Percentiles rank a stretch among this genome's conserved stretches.
Conservation (phyloP, 2,888 invertebrate species). For the Leptinotarsa rubiginosa region DNA sequence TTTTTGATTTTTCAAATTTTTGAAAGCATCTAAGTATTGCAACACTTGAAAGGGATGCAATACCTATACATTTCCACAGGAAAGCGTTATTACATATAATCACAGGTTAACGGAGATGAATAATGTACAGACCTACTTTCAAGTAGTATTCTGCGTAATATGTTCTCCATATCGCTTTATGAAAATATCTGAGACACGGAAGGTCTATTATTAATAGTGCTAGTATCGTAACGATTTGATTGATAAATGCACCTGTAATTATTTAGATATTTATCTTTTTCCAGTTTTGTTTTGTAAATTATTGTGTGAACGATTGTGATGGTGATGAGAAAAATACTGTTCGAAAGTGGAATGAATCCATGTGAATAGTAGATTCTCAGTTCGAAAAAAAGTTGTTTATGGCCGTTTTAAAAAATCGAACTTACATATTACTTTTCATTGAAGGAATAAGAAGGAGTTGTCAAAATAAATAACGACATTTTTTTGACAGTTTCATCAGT, state of each 20-base stretch:
- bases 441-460: no score
- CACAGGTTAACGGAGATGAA: constrained; percentile 13
- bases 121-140: constrained; percentile 24
- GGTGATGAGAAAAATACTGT: not conserved
- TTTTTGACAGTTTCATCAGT: no score
- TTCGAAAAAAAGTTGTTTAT: no score
- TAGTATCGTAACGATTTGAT: not conserved
- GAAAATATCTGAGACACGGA: not conserved
- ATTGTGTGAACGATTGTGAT: constrained; percentile 13
- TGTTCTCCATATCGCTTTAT: constrained; percentile 7
- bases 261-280: not conserved
- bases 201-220: not conserved
- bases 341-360: not conserved
- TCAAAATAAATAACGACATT: no score
- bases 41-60: not conserved
- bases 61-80: not conserved
- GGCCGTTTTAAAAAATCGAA: no score
- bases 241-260: constrained; percentile 16
- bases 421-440: no score
- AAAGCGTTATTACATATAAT: constrained; percentile 22
- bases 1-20: no score
- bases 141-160: constrained; percentile 13
- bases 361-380: no score
- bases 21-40: not conserved
- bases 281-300: constrained; percentile 13